These are phyloP conservation scores for Myotis yumanensis DNA, from an alignment of 2,113 vertebrate genomes.

Conservation along the genomic window DNA sequence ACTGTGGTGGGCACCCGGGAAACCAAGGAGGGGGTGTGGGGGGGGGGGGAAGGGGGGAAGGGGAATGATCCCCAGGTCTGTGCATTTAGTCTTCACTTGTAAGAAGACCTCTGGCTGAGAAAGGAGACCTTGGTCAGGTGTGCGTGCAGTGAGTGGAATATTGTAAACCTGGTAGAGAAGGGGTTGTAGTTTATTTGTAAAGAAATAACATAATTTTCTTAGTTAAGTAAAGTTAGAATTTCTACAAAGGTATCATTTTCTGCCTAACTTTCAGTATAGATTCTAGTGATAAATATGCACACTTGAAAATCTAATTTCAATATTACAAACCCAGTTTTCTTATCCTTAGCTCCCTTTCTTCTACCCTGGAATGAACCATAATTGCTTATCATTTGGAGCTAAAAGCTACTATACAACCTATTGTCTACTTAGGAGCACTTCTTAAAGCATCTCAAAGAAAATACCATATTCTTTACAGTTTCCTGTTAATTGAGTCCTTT, in stretches of 20 bases:
- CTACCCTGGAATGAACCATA: conserved; percentile 42
- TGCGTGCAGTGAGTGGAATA: background rate
- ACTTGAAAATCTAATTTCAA: conserved; percentile 44
- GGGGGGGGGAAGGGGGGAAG: too few species aligned
- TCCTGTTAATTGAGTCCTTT: conserved; percentile 61
- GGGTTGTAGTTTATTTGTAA: background rate
- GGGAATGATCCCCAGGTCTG: background rate
- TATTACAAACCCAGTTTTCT: conserved; percentile 49
- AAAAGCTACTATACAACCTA: conserved; percentile 49
- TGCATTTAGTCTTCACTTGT: background rate
- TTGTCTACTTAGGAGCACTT: conserved; percentile 49
- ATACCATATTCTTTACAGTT: conserved; percentile 53
- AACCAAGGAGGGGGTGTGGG: background rate
- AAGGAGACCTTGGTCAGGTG: background rate
- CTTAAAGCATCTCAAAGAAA: conserved; percentile 61
- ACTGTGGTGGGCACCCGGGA: background rate
- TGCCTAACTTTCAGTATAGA: conserved; percentile 2
- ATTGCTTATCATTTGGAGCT: conserved; percentile 57
- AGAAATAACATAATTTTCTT: conserved; percentile 39
- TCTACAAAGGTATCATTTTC: background rate
- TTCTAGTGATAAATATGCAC: conserved; percentile 45
- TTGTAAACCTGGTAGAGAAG: background rate
- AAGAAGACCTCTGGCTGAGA: background rate
- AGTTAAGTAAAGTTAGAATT: conserved; percentile 36
- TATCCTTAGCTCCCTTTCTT: background rate